Base-by-base conservation (phyloP, 2,888 invertebrate genomes). In the Tetragnatha montana region DNA sequence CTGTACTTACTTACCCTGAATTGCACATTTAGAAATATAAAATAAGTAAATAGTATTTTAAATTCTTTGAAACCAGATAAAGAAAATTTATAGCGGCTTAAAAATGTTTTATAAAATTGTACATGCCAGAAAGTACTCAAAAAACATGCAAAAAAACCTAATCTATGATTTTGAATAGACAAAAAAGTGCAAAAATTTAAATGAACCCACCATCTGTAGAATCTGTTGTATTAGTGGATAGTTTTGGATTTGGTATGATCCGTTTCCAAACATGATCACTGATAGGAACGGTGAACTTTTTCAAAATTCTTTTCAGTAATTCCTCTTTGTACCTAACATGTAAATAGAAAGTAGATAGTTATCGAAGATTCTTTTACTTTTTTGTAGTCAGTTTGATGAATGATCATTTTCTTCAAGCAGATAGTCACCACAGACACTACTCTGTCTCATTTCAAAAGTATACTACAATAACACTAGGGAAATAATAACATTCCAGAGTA, bases 241-340 rank as follows among this genome's bases (percentile, higher is more conserved):
- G 12, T 60, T 60, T 60, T 60, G 60, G 60, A 60, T 60, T 60
- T 1, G 60, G 17, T 8, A 17, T 60, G 12, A 79, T 22, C 78
- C 76, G 73, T 49, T 88, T 71, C 22, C 49, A 69, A 17, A 83
- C 49, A 14, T 81, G 76, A 50, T 81, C 81, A 49, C 84, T 73
- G 21, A 81, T 49, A 35, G 21, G 78, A n/a, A 10, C 14, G 10
- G 80, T 51, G 22, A 76, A 89, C n/a, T 73, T 81, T 71, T 81
- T 75, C 8, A 75, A 12, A 6, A 84, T 35, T 49, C 81, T 86
- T 83, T 79, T 87, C 81, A 96, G 94, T 35, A 97, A 95, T 93
- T 97, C 97, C 93, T 97, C 97, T 94, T 97, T 97, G 6, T 97
- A 95, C 60, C 93, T 97, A 74, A 35, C 14, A 60, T 14, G n/a